Evolutionary conservation across 2,888 invertebrate species (phyloP).

Genomic region (Steinernema carpocapsae): DNA sequence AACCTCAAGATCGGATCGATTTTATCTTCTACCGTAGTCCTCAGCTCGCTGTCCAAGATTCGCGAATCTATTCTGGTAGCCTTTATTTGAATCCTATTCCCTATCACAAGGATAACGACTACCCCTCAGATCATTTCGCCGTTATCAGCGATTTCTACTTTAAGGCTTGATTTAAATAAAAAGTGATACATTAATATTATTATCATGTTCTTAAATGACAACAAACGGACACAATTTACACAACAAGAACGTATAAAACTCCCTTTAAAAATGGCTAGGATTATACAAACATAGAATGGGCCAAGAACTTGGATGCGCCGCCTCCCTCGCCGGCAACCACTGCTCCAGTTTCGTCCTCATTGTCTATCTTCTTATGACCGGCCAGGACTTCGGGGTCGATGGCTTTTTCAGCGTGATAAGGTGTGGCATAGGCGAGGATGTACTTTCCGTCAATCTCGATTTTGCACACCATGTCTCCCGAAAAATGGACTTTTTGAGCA

Average conservation of each 20-base stretch:
- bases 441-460: conserved; percentile 54
- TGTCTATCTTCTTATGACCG: conserved; percentile 15
- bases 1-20: conserved; percentile 60
- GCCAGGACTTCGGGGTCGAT: conserved; percentile 32
- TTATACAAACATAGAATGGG: neutral
- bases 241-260: neutral
- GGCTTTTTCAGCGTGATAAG: conserved; percentile 45
- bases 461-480: conserved; percentile 56
- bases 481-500: conserved; percentile 57
- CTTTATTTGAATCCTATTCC: conserved; percentile 52
- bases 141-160: conserved; percentile 51
- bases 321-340: no score
- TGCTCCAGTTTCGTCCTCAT: no score
- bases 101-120: conserved; percentile 55
- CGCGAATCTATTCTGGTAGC: conserved; percentile 53
- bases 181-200: no score
- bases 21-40: conserved; percentile 54
- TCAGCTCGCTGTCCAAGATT: conserved; percentile 33
- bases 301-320: no score
- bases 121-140: conserved; percentile 60
- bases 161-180: neutral
- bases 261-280: neutral
- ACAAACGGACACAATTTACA: neutral
- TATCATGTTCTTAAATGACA: neutral
- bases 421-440: conserved; percentile 51